phyloP scores from a whole-genome alignment of 2,797 vertebrate genomes.

The Rhinogobio ventralis region DNA sequence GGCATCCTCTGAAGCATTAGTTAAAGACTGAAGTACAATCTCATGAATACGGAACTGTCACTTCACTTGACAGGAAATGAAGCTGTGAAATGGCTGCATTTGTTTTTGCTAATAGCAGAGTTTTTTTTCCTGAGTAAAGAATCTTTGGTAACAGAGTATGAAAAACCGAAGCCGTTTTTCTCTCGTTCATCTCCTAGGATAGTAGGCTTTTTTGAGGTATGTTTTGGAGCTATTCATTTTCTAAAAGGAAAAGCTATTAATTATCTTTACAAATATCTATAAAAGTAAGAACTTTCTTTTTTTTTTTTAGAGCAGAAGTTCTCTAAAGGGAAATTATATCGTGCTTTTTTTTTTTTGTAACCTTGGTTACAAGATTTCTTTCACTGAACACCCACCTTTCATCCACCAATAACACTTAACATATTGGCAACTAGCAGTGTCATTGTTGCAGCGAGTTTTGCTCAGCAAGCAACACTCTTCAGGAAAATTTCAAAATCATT shows the following conservation, averaged over 20 bases:
- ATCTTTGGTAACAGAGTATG: background rate
- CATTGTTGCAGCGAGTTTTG: background rate
- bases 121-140: conserved; percentile 22
- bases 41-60: conserved; percentile 58
- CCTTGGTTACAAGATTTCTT: background rate
- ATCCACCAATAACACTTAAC: background rate
- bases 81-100: conserved; percentile 56
- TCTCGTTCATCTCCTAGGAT: background rate
- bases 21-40: conserved; percentile 21
- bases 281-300: background rate
- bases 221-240: background rate
- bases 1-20: conserved; percentile 52
- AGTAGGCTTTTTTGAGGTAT: background rate
- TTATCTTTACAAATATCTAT: background rate
- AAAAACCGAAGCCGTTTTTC: background rate
- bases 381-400: background rate
- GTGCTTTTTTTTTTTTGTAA: background rate
- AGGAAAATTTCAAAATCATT: background rate
- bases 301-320: background rate
- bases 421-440: background rate
- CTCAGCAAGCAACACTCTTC: background rate
- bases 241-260: background rate
- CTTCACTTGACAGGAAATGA: conserved; percentile 71
- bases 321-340: conserved; percentile 20
- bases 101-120: background rate